Evolutionary conservation across 2,888 invertebrate species (phyloP).

Genomic region (Zhengitettix transpicula): DNA sequence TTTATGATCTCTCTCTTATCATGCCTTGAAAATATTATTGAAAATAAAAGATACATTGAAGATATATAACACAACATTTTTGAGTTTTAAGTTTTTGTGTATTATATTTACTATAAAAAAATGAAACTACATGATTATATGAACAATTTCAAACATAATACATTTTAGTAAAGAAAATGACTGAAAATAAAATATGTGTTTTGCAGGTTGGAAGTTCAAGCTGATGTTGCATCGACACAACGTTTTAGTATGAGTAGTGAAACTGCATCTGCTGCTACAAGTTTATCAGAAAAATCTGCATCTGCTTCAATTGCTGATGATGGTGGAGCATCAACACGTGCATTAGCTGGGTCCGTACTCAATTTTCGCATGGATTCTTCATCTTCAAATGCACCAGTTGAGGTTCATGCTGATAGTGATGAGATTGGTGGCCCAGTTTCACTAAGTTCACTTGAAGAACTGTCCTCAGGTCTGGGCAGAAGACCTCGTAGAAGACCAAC

Average conservation of each 20-base stretch:
- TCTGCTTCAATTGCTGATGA: constrained; percentile 45
- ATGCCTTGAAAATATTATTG: too few relatives aligned
- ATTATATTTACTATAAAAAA: too few relatives aligned
- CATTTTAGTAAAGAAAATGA: too few relatives aligned
- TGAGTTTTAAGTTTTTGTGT: too few relatives aligned
- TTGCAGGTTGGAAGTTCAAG: constrained; percentile 51
- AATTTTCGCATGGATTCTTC: constrained; percentile 37
- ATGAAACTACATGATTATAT: too few relatives aligned
- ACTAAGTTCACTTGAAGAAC: constrained; percentile 29
- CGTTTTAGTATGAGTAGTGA: constrained; percentile 49
- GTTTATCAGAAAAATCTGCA: constrained; percentile 49
- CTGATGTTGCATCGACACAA: constrained; percentile 46
- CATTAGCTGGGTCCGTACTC: constrained; percentile 58
- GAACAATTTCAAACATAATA: too few relatives aligned
- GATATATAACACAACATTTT: too few relatives aligned
- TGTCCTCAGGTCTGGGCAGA: constrained; percentile 22
- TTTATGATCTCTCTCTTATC: too few relatives aligned
- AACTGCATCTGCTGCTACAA: constrained; percentile 43
- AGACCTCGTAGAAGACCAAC: constrained; percentile 23
- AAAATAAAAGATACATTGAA: too few relatives aligned
- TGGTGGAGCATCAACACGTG: constrained; percentile 53
- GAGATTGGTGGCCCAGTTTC: constrained; percentile 25
- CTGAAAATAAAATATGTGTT: too few relatives aligned
- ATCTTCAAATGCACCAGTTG: constrained; percentile 10
- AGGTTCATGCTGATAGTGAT: constrained; percentile 17